Percentiles rank a stretch among this genome's conserved stretches.
phyloP scores from a whole-genome alignment of 2,888 invertebrate genomes.

The Trichopoda pennipes region DNA sequence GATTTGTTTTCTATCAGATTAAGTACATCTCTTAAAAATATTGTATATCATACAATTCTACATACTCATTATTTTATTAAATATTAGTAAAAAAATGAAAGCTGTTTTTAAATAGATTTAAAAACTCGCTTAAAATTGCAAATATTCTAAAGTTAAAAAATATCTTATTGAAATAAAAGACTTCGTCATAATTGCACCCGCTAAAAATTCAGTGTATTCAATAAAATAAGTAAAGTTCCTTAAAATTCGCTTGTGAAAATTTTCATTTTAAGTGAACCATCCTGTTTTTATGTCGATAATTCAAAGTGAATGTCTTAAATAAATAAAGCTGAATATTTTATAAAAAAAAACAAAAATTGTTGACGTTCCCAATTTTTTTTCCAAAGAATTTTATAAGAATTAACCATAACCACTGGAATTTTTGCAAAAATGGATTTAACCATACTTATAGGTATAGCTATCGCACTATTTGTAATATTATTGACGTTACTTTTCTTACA shows the following conservation, averaged over 20 bases:
- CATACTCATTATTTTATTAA: too few relatives aligned
- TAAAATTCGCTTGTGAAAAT: neutral
- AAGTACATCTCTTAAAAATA: too few relatives aligned
- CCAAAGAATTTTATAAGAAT: conserved; percentile 33
- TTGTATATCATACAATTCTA: too few relatives aligned
- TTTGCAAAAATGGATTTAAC: conserved; percentile 56
- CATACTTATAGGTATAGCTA: conserved; percentile 80
- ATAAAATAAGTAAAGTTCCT: too few relatives aligned
- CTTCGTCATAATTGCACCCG: too few relatives aligned
- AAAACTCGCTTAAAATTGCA: too few relatives aligned
- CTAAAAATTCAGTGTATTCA: too few relatives aligned
- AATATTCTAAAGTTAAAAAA: too few relatives aligned
- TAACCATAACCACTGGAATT: neutral
- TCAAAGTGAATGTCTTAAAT: conserved; percentile 24
- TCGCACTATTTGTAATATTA: conserved; percentile 79
- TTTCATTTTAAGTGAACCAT: neutral
- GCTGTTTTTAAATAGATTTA: too few relatives aligned
- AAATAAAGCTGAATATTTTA: conserved; percentile 30
- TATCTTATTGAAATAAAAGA: too few relatives aligned
- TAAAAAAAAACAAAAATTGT: conserved; percentile 64
- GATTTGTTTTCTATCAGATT: too few relatives aligned
- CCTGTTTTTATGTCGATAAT: conserved; percentile 13
- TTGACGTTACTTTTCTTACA: conserved; percentile 79
- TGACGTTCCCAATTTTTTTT: conserved; percentile 74
- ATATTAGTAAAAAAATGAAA: too few relatives aligned